Evolutionary conservation across 2,113 vertebrate species (phyloP), one percentile per base, ranked within the genome.

Genomic region (Xiphophorus hellerii): DNA sequence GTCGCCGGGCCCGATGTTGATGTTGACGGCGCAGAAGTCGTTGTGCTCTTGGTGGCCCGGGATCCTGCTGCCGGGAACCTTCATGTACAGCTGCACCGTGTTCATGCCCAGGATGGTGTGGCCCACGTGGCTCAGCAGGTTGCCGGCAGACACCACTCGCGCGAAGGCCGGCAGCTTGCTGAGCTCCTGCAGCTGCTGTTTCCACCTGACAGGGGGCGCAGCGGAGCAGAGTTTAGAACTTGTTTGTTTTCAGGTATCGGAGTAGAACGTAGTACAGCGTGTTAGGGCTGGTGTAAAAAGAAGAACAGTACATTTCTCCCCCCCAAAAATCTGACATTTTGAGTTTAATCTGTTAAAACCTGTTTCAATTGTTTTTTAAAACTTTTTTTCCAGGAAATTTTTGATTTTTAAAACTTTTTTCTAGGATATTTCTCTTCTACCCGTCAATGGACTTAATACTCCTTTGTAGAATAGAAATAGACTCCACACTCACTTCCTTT

Each of bases 41-140:
- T 99, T 99, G 93, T 99, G 98, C 94, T 99, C 98, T 88, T 99
- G 98, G 95, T 99, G 98, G 90, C 98, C 98, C 95, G 96, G 96
- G 60, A 97, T 99, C 91, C 98, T 94, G 93, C 97, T 98, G 25
- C 98, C 97, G 70, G 98, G 98, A 66, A 99, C 98, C 93, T 99
- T 99, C 98, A 99, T 99, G 86, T 99, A 98, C n/a, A 99, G 94
- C 85, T 99, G 97, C 80, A 98, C 97, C 62, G 98, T 99, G 92
- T 99, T 99, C 98, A 99, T 99, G 93, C 98, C 98, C 91, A 99
- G 93, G 92, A 99, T 97, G 81, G 97, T 97, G 91, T 99, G 97
- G 66, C 98, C 98, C 79, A 98, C 96, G 37, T 99, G 97, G 90
- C 97, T 99, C 80, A 99, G 95, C 90, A 99, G 96, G 93, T 99